Conservation (phyloP, 2,113 vertebrate species). For the Rousettus leschenaultii region DNA sequence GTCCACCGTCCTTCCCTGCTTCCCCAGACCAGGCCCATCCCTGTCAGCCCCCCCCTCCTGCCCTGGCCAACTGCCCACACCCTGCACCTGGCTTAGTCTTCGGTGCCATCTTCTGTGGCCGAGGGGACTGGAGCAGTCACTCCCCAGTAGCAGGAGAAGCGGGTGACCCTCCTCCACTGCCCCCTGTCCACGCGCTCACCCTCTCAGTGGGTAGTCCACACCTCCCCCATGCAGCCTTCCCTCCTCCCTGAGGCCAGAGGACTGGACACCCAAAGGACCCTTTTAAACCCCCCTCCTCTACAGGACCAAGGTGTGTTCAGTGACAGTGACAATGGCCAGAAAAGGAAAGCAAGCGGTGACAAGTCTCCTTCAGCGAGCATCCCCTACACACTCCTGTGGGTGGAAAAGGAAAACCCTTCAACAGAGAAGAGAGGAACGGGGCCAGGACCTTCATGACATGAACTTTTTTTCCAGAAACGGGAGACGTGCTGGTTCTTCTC, state of each 20-base stretch:
- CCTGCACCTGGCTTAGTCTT: background rate
- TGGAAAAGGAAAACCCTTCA: too few relatives aligned
- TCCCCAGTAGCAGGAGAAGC: background rate
- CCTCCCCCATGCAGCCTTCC: background rate
- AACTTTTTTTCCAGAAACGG: background rate
- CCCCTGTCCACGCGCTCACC: too few relatives aligned
- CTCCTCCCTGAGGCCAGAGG: too few relatives aligned
- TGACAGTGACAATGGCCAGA: background rate
- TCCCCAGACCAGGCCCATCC: background rate
- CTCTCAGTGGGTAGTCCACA: background rate
- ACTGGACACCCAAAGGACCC: background rate
- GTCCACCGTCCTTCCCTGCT: background rate
- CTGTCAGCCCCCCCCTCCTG: background rate
- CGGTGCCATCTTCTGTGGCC: background rate
- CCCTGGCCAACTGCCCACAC: too few relatives aligned
- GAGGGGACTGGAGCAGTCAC: too few relatives aligned
- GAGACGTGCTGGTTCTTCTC: accelerated
- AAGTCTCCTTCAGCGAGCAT: background rate
- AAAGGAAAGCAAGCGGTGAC: background rate
- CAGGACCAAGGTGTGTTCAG: background rate
- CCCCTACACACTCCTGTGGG: accelerated
- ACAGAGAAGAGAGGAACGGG: background rate
- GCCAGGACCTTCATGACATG: background rate
- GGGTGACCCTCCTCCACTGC: background rate
- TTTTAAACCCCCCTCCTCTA: background rate